Conservation (phyloP, 2,113 vertebrate species). For the Chloebia gouldiae region DNA sequence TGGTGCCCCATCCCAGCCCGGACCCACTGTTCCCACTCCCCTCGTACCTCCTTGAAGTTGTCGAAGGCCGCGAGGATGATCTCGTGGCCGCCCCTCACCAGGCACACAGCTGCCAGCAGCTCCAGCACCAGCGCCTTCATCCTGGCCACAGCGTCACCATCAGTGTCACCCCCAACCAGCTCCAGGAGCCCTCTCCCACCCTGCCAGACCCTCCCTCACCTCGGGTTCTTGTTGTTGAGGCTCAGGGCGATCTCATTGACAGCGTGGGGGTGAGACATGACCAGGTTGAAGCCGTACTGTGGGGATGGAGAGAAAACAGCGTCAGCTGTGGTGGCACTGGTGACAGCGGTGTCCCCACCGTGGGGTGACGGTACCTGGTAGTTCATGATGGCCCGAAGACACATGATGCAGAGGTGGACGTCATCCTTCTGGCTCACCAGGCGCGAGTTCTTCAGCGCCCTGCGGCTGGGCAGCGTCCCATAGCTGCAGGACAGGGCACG, state of each 20-base stretch:
- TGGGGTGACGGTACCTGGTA: constrained; percentile 81
- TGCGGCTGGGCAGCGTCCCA: constrained; percentile 84
- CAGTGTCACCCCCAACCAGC: fast-evolving
- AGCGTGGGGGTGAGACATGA: constrained; percentile 95
- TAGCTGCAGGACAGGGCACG: constrained; percentile 71
- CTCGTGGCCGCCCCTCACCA: constrained; percentile 95
- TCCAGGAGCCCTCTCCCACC: neutral
- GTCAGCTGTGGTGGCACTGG: fast-evolving
- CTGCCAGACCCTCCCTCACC: constrained; percentile 70
- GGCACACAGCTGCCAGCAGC: constrained; percentile 93
- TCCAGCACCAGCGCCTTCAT: constrained; percentile 96
- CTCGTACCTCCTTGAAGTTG: constrained; percentile 95
- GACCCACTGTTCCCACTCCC: neutral
- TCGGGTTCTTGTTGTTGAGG: constrained; percentile 96
- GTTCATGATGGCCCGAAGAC: constrained; percentile 97
- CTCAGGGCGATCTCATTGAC: constrained; percentile 98
- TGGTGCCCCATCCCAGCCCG: neutral
- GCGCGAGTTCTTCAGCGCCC: constrained; percentile 92
- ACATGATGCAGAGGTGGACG: constrained; percentile 97
- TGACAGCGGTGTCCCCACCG: fast-evolving
- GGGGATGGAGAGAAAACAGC: fast-evolving
- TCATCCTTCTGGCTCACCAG: constrained; percentile 98
- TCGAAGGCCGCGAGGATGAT: constrained; percentile 98
- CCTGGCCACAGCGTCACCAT: constrained; percentile 53
- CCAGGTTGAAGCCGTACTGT: constrained; percentile 97